These are phyloP conservation scores for Holothuria leucospilota DNA, from an alignment of 53 echinoderm and acorn worm species.

Conservation along the genomic window DNA sequence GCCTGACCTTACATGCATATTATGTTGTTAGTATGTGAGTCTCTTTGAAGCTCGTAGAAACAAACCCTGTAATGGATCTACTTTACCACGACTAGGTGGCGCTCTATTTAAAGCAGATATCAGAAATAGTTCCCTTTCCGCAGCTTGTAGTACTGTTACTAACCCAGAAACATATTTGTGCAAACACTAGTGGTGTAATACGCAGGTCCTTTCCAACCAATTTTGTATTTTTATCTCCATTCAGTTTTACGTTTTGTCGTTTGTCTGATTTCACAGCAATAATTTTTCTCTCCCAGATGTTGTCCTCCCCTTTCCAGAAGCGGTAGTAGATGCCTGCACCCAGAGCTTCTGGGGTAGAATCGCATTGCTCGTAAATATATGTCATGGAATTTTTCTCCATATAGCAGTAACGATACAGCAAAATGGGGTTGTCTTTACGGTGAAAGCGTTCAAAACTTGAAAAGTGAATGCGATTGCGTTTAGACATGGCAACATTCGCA, in stretches of 20 bases:
- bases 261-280: constrained; percentile 67
- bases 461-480: constrained; percentile 57
- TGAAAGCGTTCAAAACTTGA: constrained; percentile 60
- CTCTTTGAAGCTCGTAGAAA: neutral
- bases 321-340: constrained; percentile 89
- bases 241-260: constrained; percentile 11
- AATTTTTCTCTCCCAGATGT: constrained; percentile 69
- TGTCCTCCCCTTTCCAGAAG: constrained; percentile 67
- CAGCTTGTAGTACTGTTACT: constrained; percentile 71
- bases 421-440: constrained; percentile 37
- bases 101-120: constrained; percentile 31
- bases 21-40: too few species aligned
- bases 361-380: constrained; percentile 80
- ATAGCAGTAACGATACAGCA: constrained; percentile 85
- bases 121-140: constrained; percentile 56
- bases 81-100: neutral
- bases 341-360: constrained; percentile 62
- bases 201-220: constrained; percentile 59
- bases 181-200: constrained; percentile 85
- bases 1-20: too few species aligned
- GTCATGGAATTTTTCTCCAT: constrained; percentile 67
- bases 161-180: constrained; percentile 93
- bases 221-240: neutral
- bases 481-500: constrained; percentile 10
- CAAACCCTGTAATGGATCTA: too few species aligned